Conservation (phyloP, 2,113 vertebrate genomes). For the Peromyscus californicus region DNA sequence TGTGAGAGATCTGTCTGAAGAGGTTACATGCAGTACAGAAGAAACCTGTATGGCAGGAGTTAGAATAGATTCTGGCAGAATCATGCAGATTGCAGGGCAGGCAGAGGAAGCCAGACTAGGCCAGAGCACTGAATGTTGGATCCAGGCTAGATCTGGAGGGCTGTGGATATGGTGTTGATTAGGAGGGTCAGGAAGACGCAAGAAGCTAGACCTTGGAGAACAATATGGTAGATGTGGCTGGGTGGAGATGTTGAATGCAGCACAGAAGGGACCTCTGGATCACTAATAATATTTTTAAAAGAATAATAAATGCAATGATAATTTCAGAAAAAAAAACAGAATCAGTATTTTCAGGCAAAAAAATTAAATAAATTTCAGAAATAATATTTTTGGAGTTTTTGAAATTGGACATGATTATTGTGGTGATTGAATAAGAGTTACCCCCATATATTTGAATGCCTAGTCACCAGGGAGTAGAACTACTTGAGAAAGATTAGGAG, state of each 20-base stretch:
- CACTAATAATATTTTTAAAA: not conserved
- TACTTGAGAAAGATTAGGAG: not conserved
- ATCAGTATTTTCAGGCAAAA: not conserved
- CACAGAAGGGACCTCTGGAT: not conserved
- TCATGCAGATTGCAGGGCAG: not conserved
- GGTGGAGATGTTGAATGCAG: not conserved
- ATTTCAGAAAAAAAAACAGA: not conserved
- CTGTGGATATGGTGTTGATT: not conserved
- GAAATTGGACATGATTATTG: not conserved
- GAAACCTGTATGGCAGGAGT: not conserved
- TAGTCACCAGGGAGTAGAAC: not conserved
- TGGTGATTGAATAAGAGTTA: not conserved
- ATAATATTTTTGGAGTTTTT: not conserved
- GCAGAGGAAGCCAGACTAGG: not conserved
- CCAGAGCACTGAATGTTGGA: not conserved
- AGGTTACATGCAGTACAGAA: not conserved
- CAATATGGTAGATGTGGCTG: not conserved
- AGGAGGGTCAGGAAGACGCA: not conserved
- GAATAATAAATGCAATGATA: not conserved
- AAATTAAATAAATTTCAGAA: not conserved
- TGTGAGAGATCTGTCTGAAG: not conserved
- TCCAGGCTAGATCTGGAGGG: not conserved
- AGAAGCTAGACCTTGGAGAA: not conserved
- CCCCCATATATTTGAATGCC: not conserved
- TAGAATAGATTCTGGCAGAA: not conserved